Base-by-base conservation (phyloP, 2,113 vertebrate genomes). In the Numenius arquata region DNA sequence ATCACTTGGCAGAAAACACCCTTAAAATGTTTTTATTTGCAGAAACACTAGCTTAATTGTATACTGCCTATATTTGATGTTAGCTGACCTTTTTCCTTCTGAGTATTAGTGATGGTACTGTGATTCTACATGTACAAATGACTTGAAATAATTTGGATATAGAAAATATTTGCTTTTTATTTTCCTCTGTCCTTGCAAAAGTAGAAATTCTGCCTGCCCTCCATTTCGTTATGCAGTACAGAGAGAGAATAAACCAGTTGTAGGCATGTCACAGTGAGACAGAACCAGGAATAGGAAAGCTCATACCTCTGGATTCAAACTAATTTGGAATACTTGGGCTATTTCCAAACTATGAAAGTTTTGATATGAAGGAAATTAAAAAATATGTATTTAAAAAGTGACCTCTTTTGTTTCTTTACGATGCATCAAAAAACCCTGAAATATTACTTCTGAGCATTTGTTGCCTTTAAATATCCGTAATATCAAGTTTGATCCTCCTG, bases 21-120 rank as follows among this genome's bases (percentile, higher is more conserved):
- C 40, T 48, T 73, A 72, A 94, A 94, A 79, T 76, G 11, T 15
- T 95, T 82, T 75, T 48, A 43, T 88, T 82, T 73, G n/a, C 15
- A 73, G 74, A 83, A 91, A 88, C n/a, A 40, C n/a, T 72, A 53
- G 10, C 12, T 86, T 71, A 77, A 71, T 56, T 84, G 12, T 68
- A 68, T 50, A 48, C 19, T 48, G 14, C 9, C 23, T 59, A 8
- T 65, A 63, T 56, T 59, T 83, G 30, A 59, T 5, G 5, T 74
- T 73, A 74, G 14, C 26, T 80, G 47, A 80, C 25, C 4, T 3
- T 88, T 77, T 74, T 53, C 40, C n/a, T 77, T 48, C 21, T 53
- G 15, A 56, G 8, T 56, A 45, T n/a, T 66, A 30, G 15, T 13
- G 11, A 38, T 12, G 4, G 29, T 78, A 71, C 4, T 11, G 77